Conservation (phyloP, 2,113 vertebrate genomes). For the Bos javanicus region DNA sequence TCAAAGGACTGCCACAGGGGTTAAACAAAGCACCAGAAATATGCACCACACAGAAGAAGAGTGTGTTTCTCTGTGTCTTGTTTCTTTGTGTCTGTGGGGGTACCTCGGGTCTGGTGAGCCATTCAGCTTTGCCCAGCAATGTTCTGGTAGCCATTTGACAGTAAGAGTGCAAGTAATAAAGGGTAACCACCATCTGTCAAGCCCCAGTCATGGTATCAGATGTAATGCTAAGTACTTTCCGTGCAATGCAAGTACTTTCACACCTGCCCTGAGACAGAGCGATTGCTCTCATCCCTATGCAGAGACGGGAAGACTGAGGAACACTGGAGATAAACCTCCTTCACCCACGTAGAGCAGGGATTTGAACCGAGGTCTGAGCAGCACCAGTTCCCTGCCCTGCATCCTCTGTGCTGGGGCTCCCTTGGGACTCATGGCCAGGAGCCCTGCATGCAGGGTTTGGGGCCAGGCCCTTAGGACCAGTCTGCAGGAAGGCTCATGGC, state of each 20-base stretch:
- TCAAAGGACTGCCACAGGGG: not conserved
- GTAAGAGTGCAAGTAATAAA: not conserved
- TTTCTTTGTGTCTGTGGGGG: not conserved
- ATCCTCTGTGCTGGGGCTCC: not conserved
- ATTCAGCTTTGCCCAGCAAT: not conserved
- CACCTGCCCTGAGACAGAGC: fast-evolving
- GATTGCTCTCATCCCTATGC: fast-evolving
- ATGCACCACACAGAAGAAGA: not conserved
- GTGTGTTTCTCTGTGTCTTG: not conserved
- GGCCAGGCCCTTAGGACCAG: not conserved
- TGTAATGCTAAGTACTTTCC: fast-evolving
- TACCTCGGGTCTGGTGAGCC: not conserved
- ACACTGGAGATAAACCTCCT: not conserved
- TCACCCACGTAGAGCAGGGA: not conserved
- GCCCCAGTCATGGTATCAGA: fast-evolving
- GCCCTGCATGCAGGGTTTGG: not conserved
- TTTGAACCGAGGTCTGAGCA: not conserved
- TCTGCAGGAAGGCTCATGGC: not conserved
- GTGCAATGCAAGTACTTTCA: not conserved
- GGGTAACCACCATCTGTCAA: fast-evolving
- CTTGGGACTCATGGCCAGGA: not conserved
- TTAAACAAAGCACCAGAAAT: not conserved
- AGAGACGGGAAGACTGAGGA: not conserved
- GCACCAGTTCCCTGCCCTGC: too few relatives aligned
- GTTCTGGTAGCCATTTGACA: not conserved